Base-by-base conservation (phyloP, 2,888 invertebrate genomes). In the Stenolophus ochropezus region DNA sequence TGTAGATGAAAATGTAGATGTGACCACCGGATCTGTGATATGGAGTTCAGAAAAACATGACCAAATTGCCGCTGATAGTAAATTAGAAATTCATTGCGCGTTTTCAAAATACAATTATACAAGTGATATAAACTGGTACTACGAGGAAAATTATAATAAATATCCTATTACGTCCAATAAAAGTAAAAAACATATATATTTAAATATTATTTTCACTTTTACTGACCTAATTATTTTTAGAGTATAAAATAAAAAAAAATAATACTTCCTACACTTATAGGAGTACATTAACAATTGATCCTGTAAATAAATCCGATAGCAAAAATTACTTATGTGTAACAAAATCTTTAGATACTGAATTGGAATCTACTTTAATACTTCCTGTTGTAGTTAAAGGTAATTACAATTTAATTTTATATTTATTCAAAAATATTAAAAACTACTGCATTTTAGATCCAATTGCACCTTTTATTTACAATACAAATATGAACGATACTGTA, bases 81-180 rank as follows among this genome's bases (percentile, higher is more conserved):
- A 90, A 78, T 85, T 93, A 0, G 88, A 87, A 14, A 84, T 94
- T 4, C 90, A 88, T 3, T 94, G 94, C 86, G 92, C 91, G 1
- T 92, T 92, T 0, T 90, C 93, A 0, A 88, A 90, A 16, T 90
- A 91, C 83, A 90, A 91, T 82, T 92, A 90, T 83, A 89, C 91
- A 0, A 86, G 89, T 1, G 85, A 89, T 8, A 86, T 93, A 1
- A 84, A 87, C 14, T 94, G 94, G 94, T 88, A 86, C 20, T 47
- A 33, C 18, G 18, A 69, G 58, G 14, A 21, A 81, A 16, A 16
- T 11, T 8, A 14, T 8, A 18, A 69, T 18, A 33, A 2, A 69
- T 27, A 5, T 18, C 65, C 6, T 16, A 42, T 69, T 8, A 4
- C 3, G 8, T 18, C 1, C 14, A 33, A 18, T 21, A 69, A 69